These are phyloP conservation scores for Drosophila seguyi DNA, from an alignment of 1,140 invertebrate species.

Conservation along the genomic window DNA sequence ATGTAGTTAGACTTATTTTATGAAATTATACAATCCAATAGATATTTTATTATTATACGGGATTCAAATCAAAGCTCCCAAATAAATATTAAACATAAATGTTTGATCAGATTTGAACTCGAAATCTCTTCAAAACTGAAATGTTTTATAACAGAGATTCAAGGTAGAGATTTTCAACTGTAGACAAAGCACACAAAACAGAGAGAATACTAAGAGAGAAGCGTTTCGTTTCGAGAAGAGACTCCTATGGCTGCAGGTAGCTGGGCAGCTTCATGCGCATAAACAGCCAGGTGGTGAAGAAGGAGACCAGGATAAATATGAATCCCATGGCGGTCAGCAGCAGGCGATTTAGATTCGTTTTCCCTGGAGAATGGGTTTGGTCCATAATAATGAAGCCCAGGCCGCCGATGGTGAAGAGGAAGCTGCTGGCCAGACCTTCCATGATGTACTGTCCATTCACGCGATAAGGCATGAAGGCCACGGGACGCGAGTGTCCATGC, in stretches of 20 bases:
- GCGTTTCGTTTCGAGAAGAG: constrained; percentile 9
- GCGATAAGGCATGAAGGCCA: constrained; percentile 99
- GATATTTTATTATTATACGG: neutral
- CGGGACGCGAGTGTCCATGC: constrained; percentile 96
- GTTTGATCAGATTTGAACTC: neutral
- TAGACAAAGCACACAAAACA: neutral
- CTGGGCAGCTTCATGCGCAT: constrained; percentile 99
- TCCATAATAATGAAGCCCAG: constrained; percentile 98
- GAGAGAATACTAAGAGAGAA: constrained; percentile 48
- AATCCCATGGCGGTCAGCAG: constrained; percentile 97
- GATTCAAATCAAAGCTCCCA: neutral
- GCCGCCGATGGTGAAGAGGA: constrained; percentile 97
- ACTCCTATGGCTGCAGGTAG: constrained; percentile 87
- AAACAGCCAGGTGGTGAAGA: constrained; percentile 98
- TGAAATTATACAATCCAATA: neutral
- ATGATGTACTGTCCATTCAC: constrained; percentile 99
- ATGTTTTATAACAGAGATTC: constrained; percentile 6
- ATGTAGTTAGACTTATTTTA: neutral
- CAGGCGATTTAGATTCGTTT: constrained; percentile 96
- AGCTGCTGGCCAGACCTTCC: constrained; percentile 98
- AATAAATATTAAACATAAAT: neutral
- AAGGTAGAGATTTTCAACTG: constrained; percentile 10
- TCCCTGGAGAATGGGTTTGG: constrained; percentile 95
- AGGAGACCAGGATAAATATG: constrained; percentile 96
- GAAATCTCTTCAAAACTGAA: constrained; percentile 7